phyloP scores from a whole-genome alignment of 1,140 invertebrate genomes.

The Alviniconcha marisindica region DNA sequence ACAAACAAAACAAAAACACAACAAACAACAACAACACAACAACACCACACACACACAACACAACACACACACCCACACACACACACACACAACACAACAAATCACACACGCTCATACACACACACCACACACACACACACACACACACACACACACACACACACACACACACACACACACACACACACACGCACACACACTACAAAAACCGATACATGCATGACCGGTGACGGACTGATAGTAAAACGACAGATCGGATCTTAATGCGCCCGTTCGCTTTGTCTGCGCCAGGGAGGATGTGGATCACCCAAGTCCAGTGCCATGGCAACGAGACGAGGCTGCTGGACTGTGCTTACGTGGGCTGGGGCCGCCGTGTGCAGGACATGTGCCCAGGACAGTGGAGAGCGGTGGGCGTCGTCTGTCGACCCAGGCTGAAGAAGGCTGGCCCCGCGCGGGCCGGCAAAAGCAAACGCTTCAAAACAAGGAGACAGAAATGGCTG shows the following conservation, averaged over 20 bases:
- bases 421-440: background rate
- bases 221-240: too few species aligned
- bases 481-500: background rate
- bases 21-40: too few species aligned
- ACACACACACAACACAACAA: background rate
- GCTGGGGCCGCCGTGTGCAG: conserved; percentile 23
- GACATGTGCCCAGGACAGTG: conserved; percentile 31
- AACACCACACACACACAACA: too few species aligned
- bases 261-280: background rate
- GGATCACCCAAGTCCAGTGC: conserved; percentile 47
- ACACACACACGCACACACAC: background rate
- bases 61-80: background rate
- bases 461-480: background rate
- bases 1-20: too few species aligned
- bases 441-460: background rate
- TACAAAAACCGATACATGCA: background rate
- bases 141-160: background rate
- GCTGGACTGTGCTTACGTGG: conserved; percentile 35
- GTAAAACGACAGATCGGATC: too few species aligned
- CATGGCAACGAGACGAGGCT: conserved; percentile 40
- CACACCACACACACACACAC: background rate
- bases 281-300: conserved; percentile 38
- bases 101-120: background rate
- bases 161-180: background rate
- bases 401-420: conserved; percentile 45